These are phyloP conservation scores for Sterrhoptilus dennistouni DNA, from an alignment of 2,113 vertebrate genomes.

Conservation along the genomic window DNA sequence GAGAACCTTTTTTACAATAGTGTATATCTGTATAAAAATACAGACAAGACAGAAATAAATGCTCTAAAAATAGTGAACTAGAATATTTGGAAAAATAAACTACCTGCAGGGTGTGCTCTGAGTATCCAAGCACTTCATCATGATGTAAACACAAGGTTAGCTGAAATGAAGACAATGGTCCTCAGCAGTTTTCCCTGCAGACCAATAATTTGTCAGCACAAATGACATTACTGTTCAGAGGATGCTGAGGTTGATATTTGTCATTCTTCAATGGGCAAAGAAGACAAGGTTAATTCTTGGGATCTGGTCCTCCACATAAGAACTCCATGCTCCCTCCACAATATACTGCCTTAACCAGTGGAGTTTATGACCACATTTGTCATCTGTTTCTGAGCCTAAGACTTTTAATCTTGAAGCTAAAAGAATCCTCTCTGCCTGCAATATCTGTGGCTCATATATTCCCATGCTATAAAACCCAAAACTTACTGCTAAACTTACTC, in stretches of 20 bases:
- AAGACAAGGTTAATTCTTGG: conserved; percentile 2
- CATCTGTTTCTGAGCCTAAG: background rate
- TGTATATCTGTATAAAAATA: background rate
- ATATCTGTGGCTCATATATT: background rate
- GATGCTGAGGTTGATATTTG: background rate
- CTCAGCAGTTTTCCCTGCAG: background rate
- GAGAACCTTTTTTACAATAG: background rate
- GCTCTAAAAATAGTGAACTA: background rate
- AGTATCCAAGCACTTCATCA: background rate
- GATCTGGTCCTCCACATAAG: background rate
- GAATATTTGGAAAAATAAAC: background rate
- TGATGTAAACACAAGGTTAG: background rate
- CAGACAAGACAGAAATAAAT: background rate
- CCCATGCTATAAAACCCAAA: background rate
- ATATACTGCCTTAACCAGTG: background rate
- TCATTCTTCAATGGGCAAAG: background rate
- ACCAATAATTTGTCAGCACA: background rate
- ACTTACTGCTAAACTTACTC: background rate
- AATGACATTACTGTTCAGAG: background rate
- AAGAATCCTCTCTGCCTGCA: background rate
- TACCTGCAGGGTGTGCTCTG: background rate
- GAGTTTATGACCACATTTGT: background rate
- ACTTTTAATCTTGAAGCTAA: background rate
- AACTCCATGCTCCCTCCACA: background rate
- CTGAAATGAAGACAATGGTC: background rate